Base-by-base conservation (phyloP, 2,888 invertebrate species). In the Trisateles emortualis region DNA sequence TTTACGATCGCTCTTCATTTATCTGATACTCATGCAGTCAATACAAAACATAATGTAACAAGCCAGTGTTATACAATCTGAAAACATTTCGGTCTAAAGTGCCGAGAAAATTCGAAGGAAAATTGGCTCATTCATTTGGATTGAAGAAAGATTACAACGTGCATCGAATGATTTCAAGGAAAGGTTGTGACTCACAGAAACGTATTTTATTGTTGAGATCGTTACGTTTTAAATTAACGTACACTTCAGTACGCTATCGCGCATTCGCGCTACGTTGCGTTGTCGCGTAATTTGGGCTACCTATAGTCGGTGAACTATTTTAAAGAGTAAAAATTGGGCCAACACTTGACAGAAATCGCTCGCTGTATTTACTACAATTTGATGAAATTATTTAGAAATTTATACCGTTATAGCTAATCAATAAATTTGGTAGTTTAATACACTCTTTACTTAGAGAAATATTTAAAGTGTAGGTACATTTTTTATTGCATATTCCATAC, bases 201-300 rank as follows among this genome's bases (percentile, higher is more conserved):
- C 48, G 60, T 68, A 61, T 64, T 53, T 58, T 72, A 66, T 72
- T 68, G 68, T 68, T 50, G 42, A 46, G 52, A 58, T 59, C 68
- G 54, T 72, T 73, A 68, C 71, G 56, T 58, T 52, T 66, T 52
- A 64, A 66, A 71, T 72, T 72, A 72, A 72, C 56, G 60, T 58
- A 52, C 43, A 52, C 66, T 54, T 51, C 52, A 52, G 36, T 51
- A 50, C 38, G 47, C 14, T 41, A n/a, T n/a, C n/a, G n/a, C n/a
- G n/a, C n/a, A n/a, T n/a, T n/a, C n/a, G n/a, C n/a, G n/a, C 29
- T 29, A 29, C 29, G 10, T 29, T n/a, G 24, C 24, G 4, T 1
- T 26, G 11, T 49, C 59, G 50, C 70, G 53, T 54, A 63, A 59
- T 56, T 59, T 43, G 35, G 47, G 26, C 69, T 19, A 56, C 60